Percentiles rank a stretch among this genome's conserved stretches.
These are phyloP conservation scores for Drosophila austrosaltans DNA, from an alignment of 2,888 invertebrate genomes.

Conservation along the genomic window DNA sequence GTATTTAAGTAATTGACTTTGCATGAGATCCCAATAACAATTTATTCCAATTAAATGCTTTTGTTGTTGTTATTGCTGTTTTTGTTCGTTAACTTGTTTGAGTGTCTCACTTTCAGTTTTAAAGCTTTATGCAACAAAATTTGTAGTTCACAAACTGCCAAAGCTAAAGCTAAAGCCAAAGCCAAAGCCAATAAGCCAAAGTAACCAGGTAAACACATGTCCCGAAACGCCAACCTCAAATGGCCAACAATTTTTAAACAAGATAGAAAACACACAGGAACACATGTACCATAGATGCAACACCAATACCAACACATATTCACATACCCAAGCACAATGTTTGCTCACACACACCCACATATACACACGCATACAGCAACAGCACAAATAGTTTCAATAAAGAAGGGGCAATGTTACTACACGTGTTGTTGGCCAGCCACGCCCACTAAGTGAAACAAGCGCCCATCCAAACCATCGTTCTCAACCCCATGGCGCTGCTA, in stretches of 20 bases:
- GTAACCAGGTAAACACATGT: conserved; percentile 55
- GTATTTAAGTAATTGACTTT: conserved; percentile 1
- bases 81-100: conserved; percentile 2
- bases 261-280: conserved; percentile 48
- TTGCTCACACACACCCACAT: conserved; percentile 30
- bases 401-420: conserved; percentile 56
- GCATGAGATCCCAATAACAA: not conserved
- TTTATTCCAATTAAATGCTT: not conserved
- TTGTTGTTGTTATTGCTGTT: not conserved
- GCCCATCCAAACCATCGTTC: not conserved
- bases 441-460: conserved; percentile 37
- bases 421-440: conserved; percentile 67
- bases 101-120: conserved; percentile 5
- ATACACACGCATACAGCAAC: conserved; percentile 23
- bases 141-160: conserved; percentile 30
- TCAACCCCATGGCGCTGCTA: conserved; percentile 31
- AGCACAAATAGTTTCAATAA: conserved; percentile 71
- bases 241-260: conserved; percentile 60
- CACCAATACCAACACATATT: conserved; percentile 41
- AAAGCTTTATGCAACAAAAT: not conserved
- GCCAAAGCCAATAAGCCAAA: conserved; percentile 63
- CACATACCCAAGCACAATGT: conserved; percentile 37
- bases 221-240: conserved; percentile 35
- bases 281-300: conserved; percentile 45
- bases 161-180: conserved; percentile 50